These are phyloP conservation scores for Darevskia mixta DNA, from an alignment of 2,797 vertebrate species.

Conservation along the genomic window DNA sequence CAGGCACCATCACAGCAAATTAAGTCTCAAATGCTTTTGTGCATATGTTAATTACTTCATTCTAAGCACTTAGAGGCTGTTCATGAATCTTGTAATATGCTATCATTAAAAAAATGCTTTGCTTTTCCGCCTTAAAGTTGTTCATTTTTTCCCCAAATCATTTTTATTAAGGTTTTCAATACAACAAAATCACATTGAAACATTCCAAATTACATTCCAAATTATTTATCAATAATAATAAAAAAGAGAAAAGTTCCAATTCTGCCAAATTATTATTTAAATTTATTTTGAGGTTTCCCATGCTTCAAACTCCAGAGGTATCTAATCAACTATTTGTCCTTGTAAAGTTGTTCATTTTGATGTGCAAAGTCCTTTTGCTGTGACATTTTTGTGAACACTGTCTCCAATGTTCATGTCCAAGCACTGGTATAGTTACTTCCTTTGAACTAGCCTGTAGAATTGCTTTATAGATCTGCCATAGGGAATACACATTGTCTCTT, in stretches of 20 bases:
- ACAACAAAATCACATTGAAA: too few species aligned
- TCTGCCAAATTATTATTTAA: too few species aligned
- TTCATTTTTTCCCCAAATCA: neutral
- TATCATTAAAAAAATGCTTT: neutral
- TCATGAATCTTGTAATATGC: neutral
- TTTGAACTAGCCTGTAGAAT: slow-evolving; percentile 40
- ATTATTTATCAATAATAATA: too few species aligned
- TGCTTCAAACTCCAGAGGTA: too few species aligned
- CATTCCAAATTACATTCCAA: too few species aligned
- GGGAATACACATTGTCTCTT: slow-evolving; percentile 27
- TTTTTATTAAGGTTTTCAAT: too few species aligned
- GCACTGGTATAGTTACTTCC: neutral
- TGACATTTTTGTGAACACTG: neutral
- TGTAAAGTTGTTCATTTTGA: neutral
- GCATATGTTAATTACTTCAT: neutral
- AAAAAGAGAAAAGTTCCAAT: too few species aligned
- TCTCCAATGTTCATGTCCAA: neutral
- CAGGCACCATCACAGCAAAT: neutral
- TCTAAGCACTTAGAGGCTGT: neutral
- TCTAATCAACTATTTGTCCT: too few species aligned
- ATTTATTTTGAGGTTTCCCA: too few species aligned
- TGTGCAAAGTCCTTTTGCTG: neutral
- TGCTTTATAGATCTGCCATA: slow-evolving; percentile 38
- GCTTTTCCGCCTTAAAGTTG: neutral
- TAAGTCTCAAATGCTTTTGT: neutral